A percentile compares a stretch with the other conserved stretches of the same genome.
Evolutionary conservation across 1,140 invertebrate genomes (phyloP).

Genomic region (Acromyrmex charruanus): DNA sequence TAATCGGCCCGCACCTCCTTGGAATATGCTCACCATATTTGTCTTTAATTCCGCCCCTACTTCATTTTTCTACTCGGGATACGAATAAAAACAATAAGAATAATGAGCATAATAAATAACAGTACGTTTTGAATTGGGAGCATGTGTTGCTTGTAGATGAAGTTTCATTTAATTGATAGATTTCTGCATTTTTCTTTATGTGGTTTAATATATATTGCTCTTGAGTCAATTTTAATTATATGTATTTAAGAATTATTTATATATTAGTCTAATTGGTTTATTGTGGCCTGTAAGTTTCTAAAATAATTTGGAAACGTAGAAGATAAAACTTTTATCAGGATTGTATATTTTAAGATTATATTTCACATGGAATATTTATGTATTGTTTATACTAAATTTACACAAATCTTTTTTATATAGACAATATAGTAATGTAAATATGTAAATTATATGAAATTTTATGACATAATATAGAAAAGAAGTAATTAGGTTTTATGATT

Average conservation of each 20-base stretch:
- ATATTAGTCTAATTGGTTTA: background rate
- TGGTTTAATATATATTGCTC: background rate
- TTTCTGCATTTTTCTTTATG: background rate
- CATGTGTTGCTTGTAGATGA: background rate
- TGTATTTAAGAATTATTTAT: background rate
- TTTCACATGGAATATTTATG: no score
- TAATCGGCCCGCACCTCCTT: background rate
- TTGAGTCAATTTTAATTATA: slow-evolving; percentile 19
- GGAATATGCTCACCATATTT: background rate
- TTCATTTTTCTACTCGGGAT: background rate
- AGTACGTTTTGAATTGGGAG: background rate
- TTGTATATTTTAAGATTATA: no score
- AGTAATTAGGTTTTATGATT: no score
- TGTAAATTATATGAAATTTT: no score
- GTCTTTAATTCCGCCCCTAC: background rate
- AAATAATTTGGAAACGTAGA: background rate
- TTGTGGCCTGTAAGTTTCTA: background rate
- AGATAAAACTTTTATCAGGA: background rate
- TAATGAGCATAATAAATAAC: background rate
- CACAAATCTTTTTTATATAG: no score
- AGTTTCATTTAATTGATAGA: background rate
- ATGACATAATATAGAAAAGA: no score
- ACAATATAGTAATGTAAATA: no score
- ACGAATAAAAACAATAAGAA: background rate
- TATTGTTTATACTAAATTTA: no score